Evolutionary conservation across 1,140 invertebrate genomes (phyloP), one percentile per base, ranked within the genome.

Genomic region (Drepana arcuata): DNA sequence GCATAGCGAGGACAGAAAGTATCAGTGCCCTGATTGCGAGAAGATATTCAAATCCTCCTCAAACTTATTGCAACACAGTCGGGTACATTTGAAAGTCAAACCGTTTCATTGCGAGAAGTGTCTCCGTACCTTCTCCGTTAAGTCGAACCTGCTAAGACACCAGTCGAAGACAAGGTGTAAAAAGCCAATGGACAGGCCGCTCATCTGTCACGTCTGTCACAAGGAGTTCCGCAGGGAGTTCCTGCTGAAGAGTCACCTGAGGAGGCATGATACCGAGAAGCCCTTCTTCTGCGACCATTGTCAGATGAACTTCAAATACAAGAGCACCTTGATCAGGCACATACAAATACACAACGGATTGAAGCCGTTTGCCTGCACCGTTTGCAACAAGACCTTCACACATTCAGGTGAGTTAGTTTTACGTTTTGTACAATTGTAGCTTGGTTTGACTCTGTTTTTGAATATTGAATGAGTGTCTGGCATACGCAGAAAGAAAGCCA

Each of bases 301-400:
- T 10, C 33, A 56, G 1, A 59, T 61, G 51, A 46, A 32, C 13
- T 73, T 71, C 7, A 71, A 77, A 34, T 60, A 71, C n/a, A 77
- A 71, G 28, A 65, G 60, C 1, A 64, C 68, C 0, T 28, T 75
- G 1, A 48, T 68, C 0, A 27, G 61, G 1, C 71, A 75, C 21
- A 45, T 63, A 4, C 59, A 63, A 16, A n/a, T 60, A 2, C 71
- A 75, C 23, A 59, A 51, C 4, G 60, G 54, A 0, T 71, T 84
- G 0, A 69, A 77, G 2, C 73, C 88, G 1, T 92, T 85, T 56
- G 82, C 87, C 1, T 93, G 92, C 56, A 70, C 87, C 18, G 80
- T 88, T 23, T 93, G 92, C 58, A 86, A 87, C 7, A 93, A 93
- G 59, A 86, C 85, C 2, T 94, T 93, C 57, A 89, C 90, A 0